A percentile compares a stretch with the other conserved stretches of the same genome.
Evolutionary conservation across 2,113 vertebrate genomes (phyloP).

Genomic region (Tragelaphus scriptus): DNA sequence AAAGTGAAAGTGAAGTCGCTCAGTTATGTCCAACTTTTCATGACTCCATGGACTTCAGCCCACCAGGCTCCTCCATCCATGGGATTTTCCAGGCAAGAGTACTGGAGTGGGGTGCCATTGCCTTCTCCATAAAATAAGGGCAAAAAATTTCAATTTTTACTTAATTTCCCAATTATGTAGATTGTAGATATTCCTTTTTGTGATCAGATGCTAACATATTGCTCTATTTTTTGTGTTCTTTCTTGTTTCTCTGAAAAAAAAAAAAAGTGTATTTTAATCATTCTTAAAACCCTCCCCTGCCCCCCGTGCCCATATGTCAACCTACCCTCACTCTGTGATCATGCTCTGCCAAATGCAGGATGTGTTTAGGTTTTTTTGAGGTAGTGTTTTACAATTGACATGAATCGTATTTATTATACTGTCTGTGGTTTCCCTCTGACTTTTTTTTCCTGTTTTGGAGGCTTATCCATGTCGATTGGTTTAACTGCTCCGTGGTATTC

Average conservation of each 20-base stretch:
- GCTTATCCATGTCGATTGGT: neutral
- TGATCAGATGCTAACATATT: neutral
- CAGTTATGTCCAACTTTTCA: accelerated
- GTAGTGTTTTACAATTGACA: neutral
- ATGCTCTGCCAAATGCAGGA: neutral
- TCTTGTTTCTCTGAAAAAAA: neutral
- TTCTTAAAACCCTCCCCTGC: neutral
- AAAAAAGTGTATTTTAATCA: neutral
- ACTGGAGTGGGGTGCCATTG: too few species aligned
- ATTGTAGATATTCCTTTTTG: neutral
- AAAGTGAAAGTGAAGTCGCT: too few species aligned
- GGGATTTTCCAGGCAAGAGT: too few species aligned
- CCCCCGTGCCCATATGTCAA: accelerated
- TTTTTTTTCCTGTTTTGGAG: neutral
- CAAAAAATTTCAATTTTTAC: neutral
- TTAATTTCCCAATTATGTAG: neutral
- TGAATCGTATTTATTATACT: neutral
- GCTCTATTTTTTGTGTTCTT: neutral
- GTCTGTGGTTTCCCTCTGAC: neutral
- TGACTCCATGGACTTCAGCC: too few species aligned
- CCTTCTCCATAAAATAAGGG: neutral
- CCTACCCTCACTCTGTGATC: neutral
- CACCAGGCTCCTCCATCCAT: too few species aligned
- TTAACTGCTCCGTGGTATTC: neutral
- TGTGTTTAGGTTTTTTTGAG: neutral